These are phyloP conservation scores for Ochlodes sylvanus DNA, from an alignment of 2,888 invertebrate species.

Conservation along the genomic window DNA sequence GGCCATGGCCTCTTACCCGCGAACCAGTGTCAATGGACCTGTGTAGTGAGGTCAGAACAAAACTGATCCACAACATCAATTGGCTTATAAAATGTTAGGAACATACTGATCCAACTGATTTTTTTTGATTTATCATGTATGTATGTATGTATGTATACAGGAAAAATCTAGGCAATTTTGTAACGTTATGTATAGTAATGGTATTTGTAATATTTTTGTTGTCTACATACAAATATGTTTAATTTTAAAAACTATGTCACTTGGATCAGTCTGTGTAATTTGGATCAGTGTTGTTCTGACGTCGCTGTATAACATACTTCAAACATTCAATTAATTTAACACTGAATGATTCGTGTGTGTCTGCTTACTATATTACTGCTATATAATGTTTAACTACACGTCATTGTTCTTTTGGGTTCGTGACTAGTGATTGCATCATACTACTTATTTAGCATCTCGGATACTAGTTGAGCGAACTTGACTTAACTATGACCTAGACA, in stretches of 20 bases:
- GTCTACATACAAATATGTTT: neutral
- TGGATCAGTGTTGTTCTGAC: neutral
- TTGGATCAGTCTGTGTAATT: neutral
- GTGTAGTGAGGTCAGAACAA: neutral
- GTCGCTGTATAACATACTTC: conserved; percentile 24
- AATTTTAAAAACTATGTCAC: neutral
- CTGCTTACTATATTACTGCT: neutral
- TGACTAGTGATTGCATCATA: no score
- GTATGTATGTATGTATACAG: no score
- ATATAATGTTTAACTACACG: neutral
- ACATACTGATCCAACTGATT: no score
- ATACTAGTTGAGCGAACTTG: neutral
- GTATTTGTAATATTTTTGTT: neutral
- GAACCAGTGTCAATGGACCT: neutral
- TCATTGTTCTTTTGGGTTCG: neutral
- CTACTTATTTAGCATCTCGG: neutral
- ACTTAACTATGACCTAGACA: neutral
- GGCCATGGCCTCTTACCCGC: conserved; percentile 41
- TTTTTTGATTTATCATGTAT: no score
- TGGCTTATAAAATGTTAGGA: no score
- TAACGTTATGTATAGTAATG: no score
- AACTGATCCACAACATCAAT: neutral
- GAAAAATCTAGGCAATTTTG: no score
- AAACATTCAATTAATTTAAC: conserved; percentile 32
- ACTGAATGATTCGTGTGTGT: neutral